Conservation (phyloP, 1,140 invertebrate species). For the Drosophila tropicalis region DNA sequence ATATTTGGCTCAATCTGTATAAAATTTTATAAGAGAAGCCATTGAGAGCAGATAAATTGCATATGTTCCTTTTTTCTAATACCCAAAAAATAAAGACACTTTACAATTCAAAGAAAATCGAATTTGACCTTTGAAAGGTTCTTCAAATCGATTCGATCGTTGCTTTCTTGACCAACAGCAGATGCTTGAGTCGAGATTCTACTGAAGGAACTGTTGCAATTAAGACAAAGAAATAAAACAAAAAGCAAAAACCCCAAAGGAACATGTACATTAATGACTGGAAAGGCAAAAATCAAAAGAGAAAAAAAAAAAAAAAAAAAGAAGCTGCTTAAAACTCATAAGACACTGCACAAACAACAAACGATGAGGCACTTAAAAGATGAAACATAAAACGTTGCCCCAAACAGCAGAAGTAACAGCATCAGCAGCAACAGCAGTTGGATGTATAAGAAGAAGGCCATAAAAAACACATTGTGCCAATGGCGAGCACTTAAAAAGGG, state of each 20-base stretch:
- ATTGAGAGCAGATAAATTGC: too few relatives aligned
- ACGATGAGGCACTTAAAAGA: constrained; percentile 72
- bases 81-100: too few relatives aligned
- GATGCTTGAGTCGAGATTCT: constrained; percentile 1
- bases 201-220: constrained; percentile 61
- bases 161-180: background rate
- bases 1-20: too few relatives aligned
- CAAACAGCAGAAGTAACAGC: constrained; percentile 3
- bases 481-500: constrained; percentile 65
- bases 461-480: constrained; percentile 77
- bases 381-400: constrained; percentile 75
- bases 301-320: constrained; percentile 13
- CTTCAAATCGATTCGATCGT: background rate
- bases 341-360: constrained; percentile 54
- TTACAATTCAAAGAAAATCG: too few relatives aligned
- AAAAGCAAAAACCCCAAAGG: constrained; percentile 20
- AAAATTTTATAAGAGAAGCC: too few relatives aligned
- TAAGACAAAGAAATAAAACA: constrained; percentile 42
- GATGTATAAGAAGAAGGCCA: constrained; percentile 50
- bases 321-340: constrained; percentile 60
- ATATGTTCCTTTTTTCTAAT: too few relatives aligned
- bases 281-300: constrained; percentile 32
- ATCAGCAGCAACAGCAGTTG: background rate
- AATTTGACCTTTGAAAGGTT: background rate
- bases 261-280: constrained; percentile 54